These are phyloP conservation scores for Gymnobelideus leadbeateri DNA, from an alignment of 2,113 vertebrate species.

Conservation along the genomic window DNA sequence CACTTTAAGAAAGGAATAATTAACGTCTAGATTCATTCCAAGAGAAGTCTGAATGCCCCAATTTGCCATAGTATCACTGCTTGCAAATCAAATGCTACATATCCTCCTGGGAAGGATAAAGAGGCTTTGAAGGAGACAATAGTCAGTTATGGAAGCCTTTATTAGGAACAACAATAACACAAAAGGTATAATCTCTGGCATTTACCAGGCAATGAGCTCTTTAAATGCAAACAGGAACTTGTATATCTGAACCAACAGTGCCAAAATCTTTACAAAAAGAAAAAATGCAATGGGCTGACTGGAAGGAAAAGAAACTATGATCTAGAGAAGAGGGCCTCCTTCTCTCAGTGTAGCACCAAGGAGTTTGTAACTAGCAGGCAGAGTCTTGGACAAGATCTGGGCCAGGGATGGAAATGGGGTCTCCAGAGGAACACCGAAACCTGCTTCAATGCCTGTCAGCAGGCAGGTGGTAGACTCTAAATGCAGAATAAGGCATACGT, in stretches of 20 bases:
- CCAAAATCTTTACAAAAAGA: not conserved
- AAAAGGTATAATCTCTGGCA: conserved; percentile 6
- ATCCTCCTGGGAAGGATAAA: conserved; percentile 32
- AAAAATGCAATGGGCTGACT: not conserved
- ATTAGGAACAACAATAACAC: not conserved
- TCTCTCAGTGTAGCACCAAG: not conserved
- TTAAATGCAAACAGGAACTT: conserved; percentile 31
- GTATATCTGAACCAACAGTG: conserved; percentile 25
- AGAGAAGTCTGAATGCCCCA: conserved; percentile 43
- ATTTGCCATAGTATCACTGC: conserved; percentile 4
- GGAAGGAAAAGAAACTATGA: not conserved
- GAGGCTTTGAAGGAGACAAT: conserved; percentile 12
- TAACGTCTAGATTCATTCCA: conserved; percentile 19
- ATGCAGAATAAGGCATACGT: not conserved
- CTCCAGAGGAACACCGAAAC: not conserved
- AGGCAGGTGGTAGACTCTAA: not conserved
- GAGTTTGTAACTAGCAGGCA: conserved; percentile 16
- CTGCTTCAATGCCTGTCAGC: not conserved
- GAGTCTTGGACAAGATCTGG: not conserved
- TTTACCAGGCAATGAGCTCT: not conserved
- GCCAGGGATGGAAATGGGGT: not conserved
- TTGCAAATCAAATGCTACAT: conserved; percentile 28
- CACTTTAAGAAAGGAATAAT: conserved; percentile 36
- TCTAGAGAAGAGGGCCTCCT: not conserved
- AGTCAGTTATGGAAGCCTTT: conserved; percentile 20